Percentiles rank a stretch among this genome's conserved stretches.
Evolutionary conservation across 2,888 invertebrate genomes (phyloP).

Genomic region (Eristalis tenax): DNA sequence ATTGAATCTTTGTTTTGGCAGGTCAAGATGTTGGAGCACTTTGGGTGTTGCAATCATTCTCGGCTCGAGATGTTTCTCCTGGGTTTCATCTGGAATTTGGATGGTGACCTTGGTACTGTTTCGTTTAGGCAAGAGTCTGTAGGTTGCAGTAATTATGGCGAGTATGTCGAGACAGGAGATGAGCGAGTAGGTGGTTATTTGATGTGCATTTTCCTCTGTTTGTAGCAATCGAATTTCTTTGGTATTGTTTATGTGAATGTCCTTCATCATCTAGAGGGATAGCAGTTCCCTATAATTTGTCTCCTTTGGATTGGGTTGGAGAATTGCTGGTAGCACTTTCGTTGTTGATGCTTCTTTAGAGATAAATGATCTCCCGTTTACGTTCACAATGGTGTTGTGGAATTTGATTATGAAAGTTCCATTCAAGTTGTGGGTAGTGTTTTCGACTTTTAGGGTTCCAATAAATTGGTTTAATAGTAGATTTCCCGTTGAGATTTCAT

Average conservation of each 20-base stretch:
- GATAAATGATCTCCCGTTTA: conserved; percentile 17
- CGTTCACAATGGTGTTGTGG: conserved; percentile 13
- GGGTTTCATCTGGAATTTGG: conserved; percentile 9
- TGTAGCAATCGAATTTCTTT: neutral
- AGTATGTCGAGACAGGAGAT: neutral
- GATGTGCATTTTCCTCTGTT: neutral
- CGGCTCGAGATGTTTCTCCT: neutral
- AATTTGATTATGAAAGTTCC: conserved; percentile 35
- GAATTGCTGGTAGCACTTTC: conserved; percentile 23
- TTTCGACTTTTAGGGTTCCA: neutral
- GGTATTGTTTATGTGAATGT: conserved; percentile 32
- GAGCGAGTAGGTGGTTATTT: neutral
- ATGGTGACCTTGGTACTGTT: conserved; percentile 1
- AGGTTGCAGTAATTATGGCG: neutral
- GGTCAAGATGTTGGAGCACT: neutral
- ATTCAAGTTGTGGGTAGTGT: conserved; percentile 9
- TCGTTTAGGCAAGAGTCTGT: neutral
- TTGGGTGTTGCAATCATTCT: neutral
- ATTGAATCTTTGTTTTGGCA: neutral
- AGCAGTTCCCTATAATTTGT: conserved; percentile 29
- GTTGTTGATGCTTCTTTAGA: conserved; percentile 12
- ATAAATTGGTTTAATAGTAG: conserved; percentile 44
- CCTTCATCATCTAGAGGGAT: conserved; percentile 33
- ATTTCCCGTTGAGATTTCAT: conserved; percentile 29
- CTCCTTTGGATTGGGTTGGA: conserved; percentile 20